Conservation (phyloP, 2,888 invertebrate species). For the Tetheella fluctuosa region DNA sequence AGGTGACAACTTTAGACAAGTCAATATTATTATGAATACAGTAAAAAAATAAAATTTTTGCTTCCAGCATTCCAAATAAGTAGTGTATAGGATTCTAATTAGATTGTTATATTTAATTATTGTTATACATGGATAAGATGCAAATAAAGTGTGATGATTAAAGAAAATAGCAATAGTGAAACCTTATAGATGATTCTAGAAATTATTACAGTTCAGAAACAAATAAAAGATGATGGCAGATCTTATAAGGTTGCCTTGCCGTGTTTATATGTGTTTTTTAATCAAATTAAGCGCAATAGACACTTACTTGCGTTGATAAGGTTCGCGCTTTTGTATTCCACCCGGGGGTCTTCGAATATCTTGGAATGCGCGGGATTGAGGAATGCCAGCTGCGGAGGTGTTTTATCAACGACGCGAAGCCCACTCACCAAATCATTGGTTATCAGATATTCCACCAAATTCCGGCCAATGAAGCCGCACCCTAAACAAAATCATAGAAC, state of each 20-base stretch:
- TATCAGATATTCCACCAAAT: constrained; percentile 92
- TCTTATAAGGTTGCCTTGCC: constrained; percentile 10
- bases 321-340: constrained; percentile 96
- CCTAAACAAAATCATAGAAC: constrained; percentile 84
- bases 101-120: not conserved
- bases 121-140: not conserved
- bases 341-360: constrained; percentile 89
- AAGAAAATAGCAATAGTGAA: not conserved
- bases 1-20: too few species aligned
- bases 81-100: not conserved
- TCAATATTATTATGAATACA: too few species aligned
- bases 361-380: constrained; percentile 89
- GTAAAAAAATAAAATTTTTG: too few species aligned
- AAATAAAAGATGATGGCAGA: not conserved
- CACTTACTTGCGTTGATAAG: constrained; percentile 92
- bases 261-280: not conserved
- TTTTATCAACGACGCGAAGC: constrained; percentile 94
- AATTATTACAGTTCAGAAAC: not conserved
- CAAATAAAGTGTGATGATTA: not conserved
- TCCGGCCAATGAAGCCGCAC: constrained; percentile 96
- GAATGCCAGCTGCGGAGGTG: constrained; percentile 96
- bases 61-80: not conserved
- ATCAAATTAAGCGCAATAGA: not conserved
- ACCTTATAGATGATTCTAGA: not conserved
- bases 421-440: constrained; percentile 89